phyloP scores from a whole-genome alignment of 2,888 invertebrate species.

The Melanchra persicariae region DNA sequence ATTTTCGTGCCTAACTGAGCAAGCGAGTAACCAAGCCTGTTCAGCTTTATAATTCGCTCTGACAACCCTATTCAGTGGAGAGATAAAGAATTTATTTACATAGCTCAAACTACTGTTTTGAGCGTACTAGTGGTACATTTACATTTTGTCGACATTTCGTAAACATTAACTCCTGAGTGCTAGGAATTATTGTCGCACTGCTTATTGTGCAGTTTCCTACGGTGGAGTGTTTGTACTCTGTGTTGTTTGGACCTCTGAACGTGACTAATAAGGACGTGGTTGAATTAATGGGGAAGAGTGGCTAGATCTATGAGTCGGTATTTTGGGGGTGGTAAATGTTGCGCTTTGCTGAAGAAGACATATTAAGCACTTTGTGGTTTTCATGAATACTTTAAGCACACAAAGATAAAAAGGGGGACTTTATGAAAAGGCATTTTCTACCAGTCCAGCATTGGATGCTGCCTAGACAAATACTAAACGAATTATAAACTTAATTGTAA shows the following conservation, averaged over 20 bases:
- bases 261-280: slow-evolving; percentile 34
- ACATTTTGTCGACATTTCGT: slow-evolving; percentile 59
- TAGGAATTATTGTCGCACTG: slow-evolving; percentile 54
- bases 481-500: no score
- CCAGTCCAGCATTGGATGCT: no score
- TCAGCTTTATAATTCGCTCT: slow-evolving; percentile 13
- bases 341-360: not conserved
- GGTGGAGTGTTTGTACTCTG: slow-evolving; percentile 36
- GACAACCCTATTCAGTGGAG: slow-evolving; percentile 39
- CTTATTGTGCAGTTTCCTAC: slow-evolving; percentile 48
- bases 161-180: slow-evolving; percentile 47
- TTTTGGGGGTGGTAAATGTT: not conserved
- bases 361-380: not conserved
- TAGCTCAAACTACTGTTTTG: slow-evolving; percentile 58
- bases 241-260: slow-evolving; percentile 19
- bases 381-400: no score
- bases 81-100: slow-evolving; percentile 67
- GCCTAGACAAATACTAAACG: no score
- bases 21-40: slow-evolving; percentile 8
- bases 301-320: slow-evolving; percentile 4
- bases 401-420: no score
- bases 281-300: slow-evolving; percentile 10
- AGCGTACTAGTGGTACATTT: slow-evolving; percentile 45
- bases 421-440: no score
- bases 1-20: slow-evolving; percentile 21